These are phyloP conservation scores for Plumapathes pennacea DNA, from an alignment of 92 coral and sea anemone genomes.

Conservation along the genomic window DNA sequence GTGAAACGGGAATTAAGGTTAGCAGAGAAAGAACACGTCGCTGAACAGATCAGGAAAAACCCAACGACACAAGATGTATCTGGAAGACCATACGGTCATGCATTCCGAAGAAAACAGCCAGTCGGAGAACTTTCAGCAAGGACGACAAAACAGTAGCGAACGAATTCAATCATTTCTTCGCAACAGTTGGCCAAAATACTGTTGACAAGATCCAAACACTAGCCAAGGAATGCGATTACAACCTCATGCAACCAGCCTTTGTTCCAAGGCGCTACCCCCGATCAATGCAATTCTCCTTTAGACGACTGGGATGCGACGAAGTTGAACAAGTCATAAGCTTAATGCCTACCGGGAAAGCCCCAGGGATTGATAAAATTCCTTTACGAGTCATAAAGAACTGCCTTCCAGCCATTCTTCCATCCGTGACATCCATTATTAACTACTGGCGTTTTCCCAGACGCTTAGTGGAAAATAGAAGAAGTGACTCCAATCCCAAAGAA, in stretches of 20 bases:
- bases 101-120: not conserved
- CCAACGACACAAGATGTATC: slow-evolving; percentile 11
- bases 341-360: slow-evolving; percentile 16
- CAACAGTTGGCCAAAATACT: slow-evolving; percentile 12
- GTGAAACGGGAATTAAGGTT: slow-evolving; percentile 24
- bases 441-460: slow-evolving; percentile 4
- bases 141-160: slow-evolving; percentile 18
- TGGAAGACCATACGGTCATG: slow-evolving; percentile 22
- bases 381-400: slow-evolving; percentile 13
- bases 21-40: slow-evolving; percentile 36
- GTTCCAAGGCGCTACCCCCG: slow-evolving; percentile 10
- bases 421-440: slow-evolving; percentile 4
- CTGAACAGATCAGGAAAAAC: slow-evolving; percentile 30
- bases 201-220: slow-evolving; percentile 13
- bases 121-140: not conserved
- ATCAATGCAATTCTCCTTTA: slow-evolving; percentile 14
- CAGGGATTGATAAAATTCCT: slow-evolving; percentile 15
- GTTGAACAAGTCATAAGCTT: slow-evolving; percentile 9
- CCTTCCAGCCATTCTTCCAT: not conserved
- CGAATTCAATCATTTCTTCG: slow-evolving; percentile 6
- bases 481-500: slow-evolving; percentile 33
- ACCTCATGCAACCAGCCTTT: not conserved
- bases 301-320: not conserved
- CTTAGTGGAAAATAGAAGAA: slow-evolving; percentile 34
- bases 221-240: slow-evolving; percentile 9